A percentile compares a stretch with the other conserved stretches of the same genome.
Evolutionary conservation across 92 coral and sea anemone genomes (phyloP).

Genomic region (Paragorgia papillata): DNA sequence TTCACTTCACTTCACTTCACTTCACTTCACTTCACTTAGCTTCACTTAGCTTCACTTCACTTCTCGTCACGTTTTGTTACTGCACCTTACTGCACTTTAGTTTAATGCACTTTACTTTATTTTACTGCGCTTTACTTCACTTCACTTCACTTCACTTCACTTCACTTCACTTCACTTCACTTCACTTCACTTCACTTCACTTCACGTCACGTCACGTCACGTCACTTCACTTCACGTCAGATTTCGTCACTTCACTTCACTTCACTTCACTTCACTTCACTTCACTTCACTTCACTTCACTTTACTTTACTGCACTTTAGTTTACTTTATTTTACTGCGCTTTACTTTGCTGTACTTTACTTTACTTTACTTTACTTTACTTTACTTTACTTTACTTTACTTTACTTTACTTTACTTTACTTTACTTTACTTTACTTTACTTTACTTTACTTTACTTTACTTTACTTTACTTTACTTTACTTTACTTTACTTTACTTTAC

Average conservation of each 20-base stretch:
- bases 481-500: too few relatives aligned
- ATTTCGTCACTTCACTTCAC: not conserved
- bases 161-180: not conserved
- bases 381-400: too few relatives aligned
- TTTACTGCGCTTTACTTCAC: not conserved
- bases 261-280: slow-evolving; percentile 22
- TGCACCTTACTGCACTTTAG: not conserved
- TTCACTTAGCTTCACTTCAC: not conserved
- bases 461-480: too few relatives aligned
- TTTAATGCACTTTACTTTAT: not conserved
- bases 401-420: too few relatives aligned
- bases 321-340: slow-evolving; percentile 19
- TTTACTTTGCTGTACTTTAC: slow-evolving; percentile 3
- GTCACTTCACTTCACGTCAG: too few relatives aligned
- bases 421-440: not conserved
- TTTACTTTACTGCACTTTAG: slow-evolving; percentile 23
- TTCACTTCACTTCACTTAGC: not conserved
- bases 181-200: not conserved
- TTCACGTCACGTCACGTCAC: too few relatives aligned
- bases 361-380: not conserved
- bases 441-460: not conserved
- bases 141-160: not conserved
- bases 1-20: not conserved
- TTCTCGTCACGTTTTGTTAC: not conserved
- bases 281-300: slow-evolving; percentile 2